Base-by-base conservation (phyloP, 2,113 vertebrate species). In the Hypocryptadius cinnamomeus region DNA sequence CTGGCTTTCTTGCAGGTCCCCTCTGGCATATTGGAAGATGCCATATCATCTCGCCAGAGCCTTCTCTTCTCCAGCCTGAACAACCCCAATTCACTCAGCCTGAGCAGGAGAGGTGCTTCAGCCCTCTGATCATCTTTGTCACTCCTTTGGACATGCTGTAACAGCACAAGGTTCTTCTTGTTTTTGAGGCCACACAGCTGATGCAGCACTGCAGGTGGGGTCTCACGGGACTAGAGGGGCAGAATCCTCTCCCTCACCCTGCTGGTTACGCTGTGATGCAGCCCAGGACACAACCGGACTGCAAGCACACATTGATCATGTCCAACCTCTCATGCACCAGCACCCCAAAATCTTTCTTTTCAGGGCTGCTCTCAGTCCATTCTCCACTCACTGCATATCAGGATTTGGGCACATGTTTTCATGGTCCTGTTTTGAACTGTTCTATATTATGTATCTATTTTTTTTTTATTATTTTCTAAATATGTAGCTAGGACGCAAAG, bases 21-120 rank as follows among this genome's bases (percentile, higher is more conserved):
- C 15, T 21, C 20, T 3, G 6, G 53, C 17, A 47, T 23, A 61
- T 0, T 11, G 63, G 21, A 61, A 47, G 14, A 18, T 27, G 17
- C 21, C n/a, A 0, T 4, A 47, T 15, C 8, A 39, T 27, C 21
- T 31, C 2, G 3, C 9, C 21, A 54, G 14, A 47, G 30, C 24
- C 13, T 35, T 61, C 61, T 53, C 39, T 60, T 60, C 17, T 31
- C 47, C 10, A 14, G 28, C 13, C 30, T 27, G 4, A 35, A 45
- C 33, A 30, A 25, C 20, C 11, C 23, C 28, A 74, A 17, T 15
- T 66, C 15, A 2, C 60, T 59, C 53, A 60, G 45, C 16, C 7
- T n/a, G 39, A 19, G 7, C 0, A 47, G 53, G 13, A 68, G 40
- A 61, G 10, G 25, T 15, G 47, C 9, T 69, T 40, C 47, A 68